Base-by-base conservation (phyloP, 2,797 vertebrate genomes). In the Gambusia yucatana region DNA sequence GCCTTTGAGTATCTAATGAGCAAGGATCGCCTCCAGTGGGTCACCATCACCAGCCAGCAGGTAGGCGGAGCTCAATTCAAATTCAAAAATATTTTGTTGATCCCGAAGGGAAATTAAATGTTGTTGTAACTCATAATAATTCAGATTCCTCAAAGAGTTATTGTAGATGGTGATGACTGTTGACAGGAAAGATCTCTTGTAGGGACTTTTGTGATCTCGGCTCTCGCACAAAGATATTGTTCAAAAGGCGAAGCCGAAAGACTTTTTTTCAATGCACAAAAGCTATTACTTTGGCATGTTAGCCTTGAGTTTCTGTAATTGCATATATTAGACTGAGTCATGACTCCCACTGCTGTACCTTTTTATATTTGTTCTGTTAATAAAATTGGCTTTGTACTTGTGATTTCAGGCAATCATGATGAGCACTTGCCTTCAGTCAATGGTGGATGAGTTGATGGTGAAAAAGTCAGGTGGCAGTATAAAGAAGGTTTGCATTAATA, bases 1-100 rank as follows among this genome's bases (percentile, higher is more conserved):
- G 97, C 98, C 86, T 99, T 99, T 0, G 98, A 99, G 93, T 99
- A 99, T 82, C 96, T 99, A 88, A 99, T 99, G 98, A 98, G 98
- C 94, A 99, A 99, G 90, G 98, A 99, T 87, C 97, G 97, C 47
- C 96, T 99, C 67, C 98, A 99, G 92, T 99, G 98, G 98, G 98
- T 99, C 91, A 99, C 98, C 93, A 99, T 99, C 96, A 98, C 97
- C 86, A 99, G 98, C 82, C 97, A 97, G 0, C 98, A 99, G 98
- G 98, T 99, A 89, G 90, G 36, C 11, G 33, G 47, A 10, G 36
- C 17, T 72, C 63, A 28, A 8, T 0, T 52, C 48, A 52, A 52
- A 50, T 50, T 50, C 7, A 52, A 52, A 52, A 25, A 52, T 52
- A 10, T 25, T 25, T 52, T 52, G 50, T 52, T 52, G 50, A 52